Evolutionary conservation across 2,113 vertebrate species (phyloP).

Genomic region (Hydrolagus affinis): DNA sequence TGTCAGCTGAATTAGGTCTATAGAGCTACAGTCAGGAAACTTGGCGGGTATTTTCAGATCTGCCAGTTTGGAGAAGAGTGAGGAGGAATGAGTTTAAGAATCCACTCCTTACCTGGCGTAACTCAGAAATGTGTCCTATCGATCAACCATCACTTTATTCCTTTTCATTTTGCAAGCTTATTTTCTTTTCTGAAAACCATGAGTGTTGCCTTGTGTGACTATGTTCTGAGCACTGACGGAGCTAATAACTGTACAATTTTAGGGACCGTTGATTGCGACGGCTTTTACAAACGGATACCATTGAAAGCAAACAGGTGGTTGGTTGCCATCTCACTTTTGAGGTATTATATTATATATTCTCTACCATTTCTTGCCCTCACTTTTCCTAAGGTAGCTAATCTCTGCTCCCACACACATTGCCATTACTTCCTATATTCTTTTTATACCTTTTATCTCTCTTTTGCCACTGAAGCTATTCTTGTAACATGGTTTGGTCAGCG

Average conservation of each 20-base stretch:
- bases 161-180: not conserved
- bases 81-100: not conserved
- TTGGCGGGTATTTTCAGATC: not conserved
- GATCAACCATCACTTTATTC: not conserved
- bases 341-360: constrained; percentile 69
- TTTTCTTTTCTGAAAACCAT: not conserved
- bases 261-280: constrained; percentile 99
- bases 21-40: too few relatives aligned
- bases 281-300: constrained; percentile 99
- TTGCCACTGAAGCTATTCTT: not conserved
- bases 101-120: not conserved
- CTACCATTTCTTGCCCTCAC: constrained; percentile 36
- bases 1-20: too few relatives aligned
- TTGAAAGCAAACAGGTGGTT: constrained; percentile 88
- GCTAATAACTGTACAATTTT: constrained; percentile 94
- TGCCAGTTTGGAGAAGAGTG: not conserved
- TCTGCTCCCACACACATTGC: constrained; percentile 40
- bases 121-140: not conserved
- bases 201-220: constrained; percentile 22
- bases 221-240: constrained; percentile 76
- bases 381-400: constrained; percentile 26
- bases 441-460: constrained; percentile 40
- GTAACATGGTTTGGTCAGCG: too few relatives aligned
- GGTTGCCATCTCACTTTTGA: constrained; percentile 88
- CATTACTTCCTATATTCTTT: constrained; percentile 33